Conservation (phyloP, 53 echinoderm and acorn worm genomes). For the Holothuria scabra region DNA sequence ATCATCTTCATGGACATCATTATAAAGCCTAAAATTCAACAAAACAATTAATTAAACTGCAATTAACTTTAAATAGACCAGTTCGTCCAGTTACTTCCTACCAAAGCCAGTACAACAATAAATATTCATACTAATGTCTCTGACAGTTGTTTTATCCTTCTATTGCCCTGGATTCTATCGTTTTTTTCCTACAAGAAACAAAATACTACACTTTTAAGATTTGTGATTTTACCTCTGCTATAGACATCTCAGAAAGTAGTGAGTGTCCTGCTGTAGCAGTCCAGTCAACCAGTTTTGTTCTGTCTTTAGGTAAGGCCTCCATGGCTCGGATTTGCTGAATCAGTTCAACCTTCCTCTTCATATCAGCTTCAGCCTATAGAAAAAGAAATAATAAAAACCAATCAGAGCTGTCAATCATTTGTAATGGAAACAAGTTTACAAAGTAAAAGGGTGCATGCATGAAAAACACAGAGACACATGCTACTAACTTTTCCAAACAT, state of each 20-base stretch:
- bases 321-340: slow-evolving; percentile 97
- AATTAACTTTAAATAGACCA: no score
- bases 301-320: slow-evolving; percentile 85
- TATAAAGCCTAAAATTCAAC: no score
- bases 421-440: no score
- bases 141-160: no score
- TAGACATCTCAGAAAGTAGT: slow-evolving; percentile 96
- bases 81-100: no score
- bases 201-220: no score
- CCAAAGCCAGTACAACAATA: no score
- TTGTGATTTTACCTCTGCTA: slow-evolving; percentile 78
- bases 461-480: not conserved
- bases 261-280: slow-evolving; percentile 91
- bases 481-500: not conserved
- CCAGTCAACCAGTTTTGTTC: slow-evolving; percentile 87
- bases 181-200: no score
- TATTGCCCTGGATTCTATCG: no score
- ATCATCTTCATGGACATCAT: no score
- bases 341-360: slow-evolving; percentile 96
- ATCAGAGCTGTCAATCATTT: not conserved
- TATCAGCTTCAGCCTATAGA: slow-evolving; percentile 90
- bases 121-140: no score
- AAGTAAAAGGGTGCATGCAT: not conserved
- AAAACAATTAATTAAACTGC: no score
- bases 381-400: not conserved